Conservation (phyloP, 2,113 vertebrate genomes). For the Macroglossus sobrinus region DNA sequence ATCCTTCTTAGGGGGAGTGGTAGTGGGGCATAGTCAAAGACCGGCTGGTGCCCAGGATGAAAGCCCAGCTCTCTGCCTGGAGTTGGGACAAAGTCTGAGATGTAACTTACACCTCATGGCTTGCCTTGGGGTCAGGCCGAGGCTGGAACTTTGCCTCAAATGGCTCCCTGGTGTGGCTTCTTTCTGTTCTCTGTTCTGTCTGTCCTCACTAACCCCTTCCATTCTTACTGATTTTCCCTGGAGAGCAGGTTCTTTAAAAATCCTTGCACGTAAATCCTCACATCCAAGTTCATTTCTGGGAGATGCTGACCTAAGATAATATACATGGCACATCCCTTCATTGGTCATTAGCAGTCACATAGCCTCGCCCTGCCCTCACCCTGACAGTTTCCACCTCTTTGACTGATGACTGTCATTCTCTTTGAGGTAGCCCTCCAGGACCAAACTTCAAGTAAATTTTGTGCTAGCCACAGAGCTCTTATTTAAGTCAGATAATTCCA, state of each 20-base stretch:
- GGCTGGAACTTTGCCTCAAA: not conserved
- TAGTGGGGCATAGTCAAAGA: not conserved
- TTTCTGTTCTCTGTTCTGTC: not conserved
- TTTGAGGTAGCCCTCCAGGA: not conserved
- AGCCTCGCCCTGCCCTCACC: fast-evolving
- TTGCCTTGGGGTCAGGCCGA: not conserved
- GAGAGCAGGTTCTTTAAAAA: not conserved
- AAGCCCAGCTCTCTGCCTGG: not conserved
- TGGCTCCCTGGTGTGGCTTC: not conserved
- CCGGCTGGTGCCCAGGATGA: no score
- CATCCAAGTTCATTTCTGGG: not conserved
- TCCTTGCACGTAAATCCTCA: not conserved
- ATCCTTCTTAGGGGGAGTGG: not conserved
- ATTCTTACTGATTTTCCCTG: not conserved
- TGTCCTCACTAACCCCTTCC: no score
- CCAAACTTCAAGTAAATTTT: not conserved
- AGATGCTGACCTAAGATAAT: not conserved
- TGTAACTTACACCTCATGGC: not conserved
- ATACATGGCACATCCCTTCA: not conserved
- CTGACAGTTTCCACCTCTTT: not conserved
- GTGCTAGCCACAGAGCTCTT: not conserved
- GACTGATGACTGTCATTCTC: not conserved
- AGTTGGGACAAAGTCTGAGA: not conserved
- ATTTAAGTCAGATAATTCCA: not conserved
- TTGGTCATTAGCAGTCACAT: not conserved